phyloP scores from a whole-genome alignment of 2,888 invertebrate species.

The Eubasilissa splendida region DNA sequence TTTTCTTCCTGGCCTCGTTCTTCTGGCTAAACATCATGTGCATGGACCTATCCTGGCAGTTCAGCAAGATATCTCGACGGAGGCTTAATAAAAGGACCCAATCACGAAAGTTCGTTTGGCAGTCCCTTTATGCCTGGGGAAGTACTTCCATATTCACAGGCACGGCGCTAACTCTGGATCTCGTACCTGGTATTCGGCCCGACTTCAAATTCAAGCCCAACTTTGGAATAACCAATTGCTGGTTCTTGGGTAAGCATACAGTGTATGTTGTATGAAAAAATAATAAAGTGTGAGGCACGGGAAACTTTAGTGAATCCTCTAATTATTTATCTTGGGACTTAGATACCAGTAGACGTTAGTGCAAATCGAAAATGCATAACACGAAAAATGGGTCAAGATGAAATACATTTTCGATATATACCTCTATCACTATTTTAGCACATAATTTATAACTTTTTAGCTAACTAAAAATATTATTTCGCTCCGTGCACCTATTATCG shows the following conservation, averaged over 20 bases:
- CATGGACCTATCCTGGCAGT: constrained; percentile 68
- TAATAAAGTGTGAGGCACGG: too few species aligned
- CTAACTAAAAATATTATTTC: too few species aligned
- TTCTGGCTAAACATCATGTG: constrained; percentile 72
- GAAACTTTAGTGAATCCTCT: too few species aligned
- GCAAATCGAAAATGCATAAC: too few species aligned
- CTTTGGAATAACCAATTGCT: constrained; percentile 40
- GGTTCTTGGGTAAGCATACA: constrained; percentile 43
- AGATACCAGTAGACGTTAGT: too few species aligned
- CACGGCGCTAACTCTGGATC: constrained; percentile 79
- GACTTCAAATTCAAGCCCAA: constrained; percentile 39
- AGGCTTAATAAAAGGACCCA: constrained; percentile 64
- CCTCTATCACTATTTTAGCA: too few species aligned
- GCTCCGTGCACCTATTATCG: too few species aligned
- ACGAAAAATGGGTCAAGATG: too few species aligned
- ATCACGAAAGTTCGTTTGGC: constrained; percentile 79
- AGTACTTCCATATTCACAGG: constrained; percentile 74
- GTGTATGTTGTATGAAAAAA: background rate
- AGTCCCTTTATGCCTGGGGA: constrained; percentile 80
- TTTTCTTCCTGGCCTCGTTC: constrained; percentile 69
- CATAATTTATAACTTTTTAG: too few species aligned
- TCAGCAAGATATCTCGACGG: constrained; percentile 64
- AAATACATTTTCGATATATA: too few species aligned
- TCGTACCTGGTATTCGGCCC: constrained; percentile 71
- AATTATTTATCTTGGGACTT: too few species aligned